These are phyloP conservation scores for Proisotoma minuta DNA, from an alignment of 2,888 invertebrate genomes.

Conservation along the genomic window DNA sequence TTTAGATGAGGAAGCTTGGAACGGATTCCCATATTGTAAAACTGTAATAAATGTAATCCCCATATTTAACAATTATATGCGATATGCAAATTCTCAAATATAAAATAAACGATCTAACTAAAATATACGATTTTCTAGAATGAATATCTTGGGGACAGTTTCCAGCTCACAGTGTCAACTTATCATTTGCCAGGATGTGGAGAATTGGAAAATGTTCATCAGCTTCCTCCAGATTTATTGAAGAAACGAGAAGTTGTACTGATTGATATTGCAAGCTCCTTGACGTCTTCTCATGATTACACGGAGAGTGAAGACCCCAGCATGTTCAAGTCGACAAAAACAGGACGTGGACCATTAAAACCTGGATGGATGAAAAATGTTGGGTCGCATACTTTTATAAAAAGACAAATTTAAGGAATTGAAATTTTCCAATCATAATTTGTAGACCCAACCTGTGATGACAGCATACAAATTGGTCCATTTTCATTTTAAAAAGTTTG, in stretches of 20 bases:
- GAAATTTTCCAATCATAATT: neutral
- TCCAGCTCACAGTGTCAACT: slow-evolving; percentile 83
- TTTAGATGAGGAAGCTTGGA: slow-evolving; percentile 98
- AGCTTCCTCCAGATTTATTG: slow-evolving; percentile 80
- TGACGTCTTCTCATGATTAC: slow-evolving; percentile 70
- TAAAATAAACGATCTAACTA: no score
- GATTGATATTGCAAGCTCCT: slow-evolving; percentile 85
- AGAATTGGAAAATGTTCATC: slow-evolving; percentile 83
- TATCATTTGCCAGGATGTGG: slow-evolving; percentile 86
- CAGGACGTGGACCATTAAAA: slow-evolving; percentile 84
- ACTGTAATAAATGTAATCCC: slow-evolving; percentile 79
- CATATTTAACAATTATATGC: no score
- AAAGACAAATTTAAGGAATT: neutral
- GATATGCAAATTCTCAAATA: no score
- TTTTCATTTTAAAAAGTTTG: slow-evolving; percentile 62
- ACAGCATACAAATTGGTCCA: slow-evolving; percentile 62
- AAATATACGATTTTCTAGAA: no score
- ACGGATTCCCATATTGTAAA: slow-evolving; percentile 98
- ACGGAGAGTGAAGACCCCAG: slow-evolving; percentile 80
- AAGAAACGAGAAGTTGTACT: slow-evolving; percentile 80
- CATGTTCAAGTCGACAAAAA: slow-evolving; percentile 84
- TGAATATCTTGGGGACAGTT: slow-evolving; percentile 75
- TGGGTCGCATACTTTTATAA: slow-evolving; percentile 13
- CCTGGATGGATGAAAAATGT: slow-evolving; percentile 71
- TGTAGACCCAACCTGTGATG: slow-evolving; percentile 55